These are phyloP conservation scores for Cerastis leucographa DNA, from an alignment of 2,888 invertebrate genomes.

Conservation along the genomic window DNA sequence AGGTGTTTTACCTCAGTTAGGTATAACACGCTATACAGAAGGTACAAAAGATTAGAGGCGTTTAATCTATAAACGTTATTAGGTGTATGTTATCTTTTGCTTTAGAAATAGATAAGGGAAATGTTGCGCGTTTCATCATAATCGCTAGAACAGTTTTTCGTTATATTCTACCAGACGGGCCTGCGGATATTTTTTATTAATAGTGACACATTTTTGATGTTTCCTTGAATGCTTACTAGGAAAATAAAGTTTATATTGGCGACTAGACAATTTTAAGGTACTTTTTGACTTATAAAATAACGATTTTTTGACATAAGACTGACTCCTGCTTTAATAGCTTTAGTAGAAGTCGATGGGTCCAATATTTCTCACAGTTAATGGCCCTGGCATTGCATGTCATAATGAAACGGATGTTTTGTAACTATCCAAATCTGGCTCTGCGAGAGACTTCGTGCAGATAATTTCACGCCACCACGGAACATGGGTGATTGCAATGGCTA, in stretches of 20 bases:
- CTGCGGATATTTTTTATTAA: conserved; percentile 37
- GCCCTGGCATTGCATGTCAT: neutral
- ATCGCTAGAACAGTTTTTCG: conserved; percentile 13
- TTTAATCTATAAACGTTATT: conserved; percentile 12
- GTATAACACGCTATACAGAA: conserved; percentile 11
- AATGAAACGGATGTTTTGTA: neutral
- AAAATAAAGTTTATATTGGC: neutral
- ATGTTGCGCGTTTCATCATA: conserved; percentile 28
- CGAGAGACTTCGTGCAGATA: neutral
- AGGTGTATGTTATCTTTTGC: conserved; percentile 24
- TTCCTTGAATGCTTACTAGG: conserved; percentile 13
- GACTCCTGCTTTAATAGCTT: neutral
- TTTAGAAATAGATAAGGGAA: conserved; percentile 31
- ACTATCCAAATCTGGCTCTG: neutral
- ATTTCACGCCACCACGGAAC: neutral
- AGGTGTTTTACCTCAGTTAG: neutral
- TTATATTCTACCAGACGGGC: conserved; percentile 26
- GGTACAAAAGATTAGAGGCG: conserved; percentile 17
- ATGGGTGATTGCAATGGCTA: conserved; percentile 6
- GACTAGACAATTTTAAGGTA: neutral
- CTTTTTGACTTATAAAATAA: neutral
- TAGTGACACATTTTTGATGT: conserved; percentile 35
- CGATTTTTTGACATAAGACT: neutral
- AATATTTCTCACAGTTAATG: neutral
- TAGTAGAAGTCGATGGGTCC: neutral